Evolutionary conservation across 2,113 vertebrate species (phyloP).

Genomic region (Todiramphus chloris): DNA sequence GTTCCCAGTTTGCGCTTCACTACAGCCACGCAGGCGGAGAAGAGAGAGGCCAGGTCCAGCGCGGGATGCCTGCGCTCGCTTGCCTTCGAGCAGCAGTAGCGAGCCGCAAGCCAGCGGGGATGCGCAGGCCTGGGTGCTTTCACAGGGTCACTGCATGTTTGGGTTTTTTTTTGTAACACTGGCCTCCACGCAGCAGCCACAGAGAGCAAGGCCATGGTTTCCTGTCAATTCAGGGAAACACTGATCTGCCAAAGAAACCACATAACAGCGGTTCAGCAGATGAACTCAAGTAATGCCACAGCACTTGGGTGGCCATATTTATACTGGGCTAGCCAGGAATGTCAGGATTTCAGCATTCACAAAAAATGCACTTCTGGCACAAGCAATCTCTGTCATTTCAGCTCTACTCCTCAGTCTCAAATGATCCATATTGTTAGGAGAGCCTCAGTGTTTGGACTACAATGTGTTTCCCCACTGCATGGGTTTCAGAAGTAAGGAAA

Average conservation of each 20-base stretch:
- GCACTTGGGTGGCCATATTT: constrained; percentile 69
- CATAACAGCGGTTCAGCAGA: constrained; percentile 16
- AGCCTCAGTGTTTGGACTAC: neutral
- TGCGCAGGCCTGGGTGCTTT: neutral
- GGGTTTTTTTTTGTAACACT: neutral
- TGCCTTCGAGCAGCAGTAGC: accelerated
- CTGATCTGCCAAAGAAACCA: constrained; percentile 38
- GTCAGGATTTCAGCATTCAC: constrained; percentile 60
- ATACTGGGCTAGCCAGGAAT: constrained; percentile 59
- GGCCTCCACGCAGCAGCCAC: neutral
- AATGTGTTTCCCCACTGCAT: neutral
- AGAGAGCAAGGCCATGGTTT: neutral
- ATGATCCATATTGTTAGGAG: constrained; percentile 46
- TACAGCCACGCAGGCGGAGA: neutral
- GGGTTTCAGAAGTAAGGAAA: neutral
- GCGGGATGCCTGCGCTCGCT: accelerated
- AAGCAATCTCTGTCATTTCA: constrained; percentile 45
- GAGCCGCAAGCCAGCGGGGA: accelerated
- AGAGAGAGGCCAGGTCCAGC: neutral
- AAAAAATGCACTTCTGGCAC: constrained; percentile 64
- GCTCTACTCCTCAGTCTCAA: constrained; percentile 45
- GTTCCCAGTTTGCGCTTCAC: neutral
- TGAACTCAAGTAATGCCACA: constrained; percentile 55
- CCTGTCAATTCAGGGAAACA: neutral
- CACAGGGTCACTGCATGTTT: neutral